Conservation (phyloP, 1,140 invertebrate species). For the Caenorhabditis briggsae region DNA sequence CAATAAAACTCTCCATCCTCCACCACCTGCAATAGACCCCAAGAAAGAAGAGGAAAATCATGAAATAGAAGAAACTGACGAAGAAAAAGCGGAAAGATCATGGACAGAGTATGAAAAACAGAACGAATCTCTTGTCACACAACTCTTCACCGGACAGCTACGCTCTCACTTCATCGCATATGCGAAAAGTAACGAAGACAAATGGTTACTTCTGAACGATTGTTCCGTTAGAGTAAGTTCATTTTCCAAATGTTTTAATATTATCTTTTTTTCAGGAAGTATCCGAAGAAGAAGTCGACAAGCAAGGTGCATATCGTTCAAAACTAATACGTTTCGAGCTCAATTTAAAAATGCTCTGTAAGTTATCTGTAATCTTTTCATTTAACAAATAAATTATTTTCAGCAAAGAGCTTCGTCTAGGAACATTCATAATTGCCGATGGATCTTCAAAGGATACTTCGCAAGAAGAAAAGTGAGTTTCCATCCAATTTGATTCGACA, state of each 20-base stretch:
- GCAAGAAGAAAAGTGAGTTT: too few relatives aligned
- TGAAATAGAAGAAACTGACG: conserved; percentile 80
- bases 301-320: conserved; percentile 87
- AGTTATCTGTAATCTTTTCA: too few relatives aligned
- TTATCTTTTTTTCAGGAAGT: conserved; percentile 80
- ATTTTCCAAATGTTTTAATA: conserved; percentile 4
- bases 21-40: neutral
- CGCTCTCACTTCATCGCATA: conserved; percentile 91
- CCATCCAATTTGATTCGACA: too few relatives aligned
- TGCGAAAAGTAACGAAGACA: conserved; percentile 86
- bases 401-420: too few relatives aligned
- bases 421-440: too few relatives aligned
- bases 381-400: too few relatives aligned
- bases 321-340: too few relatives aligned
- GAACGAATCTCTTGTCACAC: conserved; percentile 52
- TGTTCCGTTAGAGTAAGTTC: conserved; percentile 82
- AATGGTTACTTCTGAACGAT: conserved; percentile 93
- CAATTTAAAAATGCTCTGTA: too few relatives aligned
- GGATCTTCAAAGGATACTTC: too few relatives aligned
- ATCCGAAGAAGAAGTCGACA: conserved; percentile 83
- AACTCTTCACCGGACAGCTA: conserved; percentile 83
- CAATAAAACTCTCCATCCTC: conserved; percentile 70
- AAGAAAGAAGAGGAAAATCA: conserved; percentile 73
- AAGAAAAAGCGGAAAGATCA: conserved; percentile 79
- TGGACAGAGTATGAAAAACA: conserved; percentile 67